Base-by-base conservation (phyloP, 2,888 invertebrate genomes). In the Cremastobaeus sp. region DNA sequence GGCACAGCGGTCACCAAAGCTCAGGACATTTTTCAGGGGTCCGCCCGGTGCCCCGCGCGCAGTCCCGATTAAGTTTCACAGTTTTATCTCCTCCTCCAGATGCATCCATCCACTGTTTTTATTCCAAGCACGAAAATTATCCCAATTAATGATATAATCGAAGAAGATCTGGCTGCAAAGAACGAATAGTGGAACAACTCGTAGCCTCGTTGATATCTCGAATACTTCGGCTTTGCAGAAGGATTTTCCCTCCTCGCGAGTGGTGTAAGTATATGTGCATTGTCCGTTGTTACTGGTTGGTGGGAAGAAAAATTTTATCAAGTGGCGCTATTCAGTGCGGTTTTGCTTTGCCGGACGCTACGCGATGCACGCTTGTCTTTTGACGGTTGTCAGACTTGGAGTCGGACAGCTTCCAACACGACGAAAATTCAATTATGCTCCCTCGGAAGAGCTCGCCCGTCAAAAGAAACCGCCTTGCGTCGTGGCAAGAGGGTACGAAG, bases 61-160 rank as follows among this genome's bases (percentile, higher is more conserved):
- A 79, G 80, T 81, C 85, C 84, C 84, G 83, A 85, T 86, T 85
- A 85, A 85, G 85, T 86, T 86, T 83, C 74, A 85, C 86, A 85
- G 85, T 85, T 85, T 82, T 82, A 81, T 77, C 76, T 76, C 76
- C 71, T 73, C 65, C 57, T 65, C 60, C 41, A 64, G 62, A 73
- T 50, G 72, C 70, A 70, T 74, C 66, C 73, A 74, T 68, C 77
- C 74, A 77, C 74, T 76, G 72, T 76, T 74, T 76, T 72, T 60
- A 72, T 62, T 69, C 74, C 71, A 52, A 55, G 64, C 65, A 65
- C 68, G 66, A 71, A 71, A 73, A 75, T 75, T 68, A 76, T 72
- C 60, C 65, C 66, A 68, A 43, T 64, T 52, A 15, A 50, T 39
- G 28, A 43, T 20, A 15, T 34, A 43, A 11, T 25, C 21, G 72